phyloP scores from a whole-genome alignment of 2,888 invertebrate genomes.

The Boloria selene region DNA sequence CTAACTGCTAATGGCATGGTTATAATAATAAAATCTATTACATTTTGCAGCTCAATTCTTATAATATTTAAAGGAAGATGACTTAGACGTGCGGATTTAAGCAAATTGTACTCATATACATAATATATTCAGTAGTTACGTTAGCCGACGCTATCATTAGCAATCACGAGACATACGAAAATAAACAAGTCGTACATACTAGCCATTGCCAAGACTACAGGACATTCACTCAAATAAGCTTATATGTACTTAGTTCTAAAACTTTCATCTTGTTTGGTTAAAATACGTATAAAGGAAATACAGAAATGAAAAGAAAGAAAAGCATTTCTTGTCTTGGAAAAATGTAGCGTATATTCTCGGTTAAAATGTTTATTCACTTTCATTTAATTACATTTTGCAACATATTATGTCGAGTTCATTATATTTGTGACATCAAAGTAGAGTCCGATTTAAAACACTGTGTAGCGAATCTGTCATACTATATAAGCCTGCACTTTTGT shows the following conservation, averaged over 20 bases:
- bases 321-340: too few species aligned
- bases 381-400: too few species aligned
- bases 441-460: too few species aligned
- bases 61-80: neutral
- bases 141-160: slow-evolving; percentile 39
- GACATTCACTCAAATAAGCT: slow-evolving; percentile 14
- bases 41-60: slow-evolving; percentile 4
- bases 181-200: slow-evolving; percentile 58
- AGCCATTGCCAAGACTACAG: slow-evolving; percentile 31
- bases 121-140: slow-evolving; percentile 23
- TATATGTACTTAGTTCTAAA: neutral
- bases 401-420: too few species aligned
- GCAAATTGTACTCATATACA: slow-evolving; percentile 6
- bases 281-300: neutral
- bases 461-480: too few species aligned
- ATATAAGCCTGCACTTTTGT: too few species aligned
- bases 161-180: slow-evolving; percentile 61
- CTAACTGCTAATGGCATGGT: neutral
- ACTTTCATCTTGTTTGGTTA: neutral
- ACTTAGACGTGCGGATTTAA: slow-evolving; percentile 33
- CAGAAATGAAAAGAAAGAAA: too few species aligned
- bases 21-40: neutral
- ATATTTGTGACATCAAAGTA: too few species aligned
- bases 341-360: too few species aligned
- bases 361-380: too few species aligned